phyloP scores from a whole-genome alignment of 2,888 invertebrate genomes.

The Lobophora halterata region DNA sequence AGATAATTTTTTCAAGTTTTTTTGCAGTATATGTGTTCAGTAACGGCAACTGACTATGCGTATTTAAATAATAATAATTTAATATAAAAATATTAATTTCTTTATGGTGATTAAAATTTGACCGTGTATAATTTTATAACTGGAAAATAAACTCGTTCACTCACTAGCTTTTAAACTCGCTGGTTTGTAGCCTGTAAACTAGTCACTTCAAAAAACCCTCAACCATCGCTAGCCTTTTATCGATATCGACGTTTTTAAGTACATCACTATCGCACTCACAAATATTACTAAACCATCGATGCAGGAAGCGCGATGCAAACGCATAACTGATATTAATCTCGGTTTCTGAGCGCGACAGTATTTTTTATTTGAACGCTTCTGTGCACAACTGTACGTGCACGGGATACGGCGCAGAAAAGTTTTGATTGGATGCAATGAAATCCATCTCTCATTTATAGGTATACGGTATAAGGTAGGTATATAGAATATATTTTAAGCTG shows the following conservation, averaged over 20 bases:
- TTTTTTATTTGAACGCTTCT: conserved; percentile 20
- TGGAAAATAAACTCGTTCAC: no score
- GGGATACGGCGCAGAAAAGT: conserved; percentile 4
- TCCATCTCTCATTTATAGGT: background rate
- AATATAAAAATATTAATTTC: no score
- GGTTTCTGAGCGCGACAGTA: conserved; percentile 19
- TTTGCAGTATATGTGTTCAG: no score
- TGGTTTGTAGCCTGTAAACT: no score
- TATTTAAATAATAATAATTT: no score
- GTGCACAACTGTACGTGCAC: conserved; percentile 13
- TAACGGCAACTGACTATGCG: no score
- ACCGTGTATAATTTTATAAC: no score
- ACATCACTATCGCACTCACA: conserved; percentile 29
- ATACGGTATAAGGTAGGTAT: background rate
- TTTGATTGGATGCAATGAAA: conserved; percentile 3
- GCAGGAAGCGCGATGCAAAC: conserved; percentile 28
- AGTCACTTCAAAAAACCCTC: no score
- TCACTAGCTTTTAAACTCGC: no score
- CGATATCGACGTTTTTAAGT: conserved; percentile 5
- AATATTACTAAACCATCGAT: conserved; percentile 39
- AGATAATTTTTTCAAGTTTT: no score
- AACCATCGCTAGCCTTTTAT: no score
- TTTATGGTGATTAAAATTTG: no score
- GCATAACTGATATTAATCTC: conserved; percentile 25
- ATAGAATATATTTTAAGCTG: conserved; percentile 3